Base-by-base conservation (phyloP, 2,888 invertebrate species). In the Agapostemon virescens region DNA sequence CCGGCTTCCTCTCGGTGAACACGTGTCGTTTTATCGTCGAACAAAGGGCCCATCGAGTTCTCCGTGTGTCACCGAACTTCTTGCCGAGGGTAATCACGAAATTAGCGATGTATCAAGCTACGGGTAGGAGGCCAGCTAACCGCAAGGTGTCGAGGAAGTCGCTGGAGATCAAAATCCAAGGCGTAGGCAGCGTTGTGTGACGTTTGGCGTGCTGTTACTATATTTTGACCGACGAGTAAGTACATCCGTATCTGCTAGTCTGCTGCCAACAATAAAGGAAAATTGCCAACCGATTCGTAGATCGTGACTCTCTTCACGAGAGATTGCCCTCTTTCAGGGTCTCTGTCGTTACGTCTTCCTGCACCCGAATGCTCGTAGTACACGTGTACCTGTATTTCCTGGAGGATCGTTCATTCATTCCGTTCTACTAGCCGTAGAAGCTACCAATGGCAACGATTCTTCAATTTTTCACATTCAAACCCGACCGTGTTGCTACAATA, bases 31-130 rank as follows among this genome's bases (percentile, higher is more conserved):
- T 52, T 68, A 71, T 74, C 61, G 68, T 38, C 20, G n/a, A 38
- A 70, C 75, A 69, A 79, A 83, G 76, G 63, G 61, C 45, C 40
- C 61, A 23, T 38, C 74, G 66, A 73, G 55, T 75, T 79, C 79
- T 71, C 77, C 69, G 84, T 77, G 80, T 77, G 81, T 80, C 79
- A 69, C 72, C 71, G 74, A 80, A 66, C 81, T 77, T 77, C 78
- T 77, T 80, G 69, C 72, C 49, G 30, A 66, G 85, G 84, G 84
- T 86, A 86, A 87, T 86, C 83, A 83, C 70, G 84, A 86, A 90
- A 90, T 89, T 88, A 88, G 85, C 77, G 84, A 84, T 85, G 79
- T 85, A 86, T 84, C 84, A 76, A 84, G 85, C 83, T 83, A 81
- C 72, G 82, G 69, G 64, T 68, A 67, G 77, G 72, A 77, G 72